Base-by-base conservation (phyloP, 2,888 invertebrate species). In the Panopea generosa region DNA sequence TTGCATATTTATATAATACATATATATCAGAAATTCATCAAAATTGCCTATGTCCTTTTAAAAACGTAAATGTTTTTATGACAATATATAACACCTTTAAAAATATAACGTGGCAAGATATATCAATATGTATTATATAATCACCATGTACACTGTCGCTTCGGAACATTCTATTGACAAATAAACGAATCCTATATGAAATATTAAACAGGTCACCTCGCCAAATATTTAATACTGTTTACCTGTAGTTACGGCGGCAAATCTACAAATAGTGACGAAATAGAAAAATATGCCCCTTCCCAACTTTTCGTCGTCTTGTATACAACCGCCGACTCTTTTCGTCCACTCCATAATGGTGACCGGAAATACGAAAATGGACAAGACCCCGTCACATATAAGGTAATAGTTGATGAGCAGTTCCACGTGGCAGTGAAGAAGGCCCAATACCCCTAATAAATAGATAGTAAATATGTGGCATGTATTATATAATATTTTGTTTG, bases 341-440 rank as follows among this genome's bases (percentile, higher is more conserved):
- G 77, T 75, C 86, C 86, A 86, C n/a, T 73, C 77, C 82, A 84
- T 75, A 26, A 84, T 60, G 0, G 76, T 61, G 3, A 81, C 73
- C 4, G 86, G 86, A 56, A 86, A 86, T 16, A 86, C 40, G 52
- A 86, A 86, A 2, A 84, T 77, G 9, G 83, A 84, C 11, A 84
- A 55, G 6, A 83, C 2, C 0, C 86, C 84, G 33, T 84, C 79
- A 0, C 62, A 43, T 0, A 83, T 75, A 18, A 86, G 71, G 45
- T 68, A 86, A 9, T 56, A 16, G 26, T 75, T 73, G 9, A 82
- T 50, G 16, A 76, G 16, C 3, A 62, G 9, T 18, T 82, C 80
- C n/a, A 52, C 65, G 7, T 22, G 24, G 52, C 84, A 84, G 59
- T 75, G 22, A 0, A 67, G 40, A n/a, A 70, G 33, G 20, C 81